These are phyloP conservation scores for Ptychoptera contaminata DNA, from an alignment of 2,888 invertebrate species.

Conservation along the genomic window DNA sequence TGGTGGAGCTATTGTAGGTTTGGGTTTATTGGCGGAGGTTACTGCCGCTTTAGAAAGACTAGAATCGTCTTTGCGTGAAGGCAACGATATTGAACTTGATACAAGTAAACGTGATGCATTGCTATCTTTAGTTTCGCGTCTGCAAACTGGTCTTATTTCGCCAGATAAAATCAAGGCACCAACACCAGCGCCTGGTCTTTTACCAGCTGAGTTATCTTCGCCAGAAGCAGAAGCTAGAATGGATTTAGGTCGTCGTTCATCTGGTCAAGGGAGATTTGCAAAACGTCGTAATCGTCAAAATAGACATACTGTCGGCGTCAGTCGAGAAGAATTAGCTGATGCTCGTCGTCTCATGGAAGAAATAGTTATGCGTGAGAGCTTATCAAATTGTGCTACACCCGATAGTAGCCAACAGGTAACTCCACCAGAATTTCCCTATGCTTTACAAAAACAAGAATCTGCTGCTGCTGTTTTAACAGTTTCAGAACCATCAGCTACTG, in stretches of 20 bases:
- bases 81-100: conserved; percentile 33
- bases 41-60: conserved; percentile 59
- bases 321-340: conserved; percentile 61
- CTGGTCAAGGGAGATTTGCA: conserved; percentile 30
- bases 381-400: conserved; percentile 17
- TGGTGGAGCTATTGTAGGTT: conserved; percentile 17
- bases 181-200: conserved; percentile 11
- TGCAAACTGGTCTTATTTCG: conserved; percentile 41
- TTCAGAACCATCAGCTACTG: conserved; percentile 12
- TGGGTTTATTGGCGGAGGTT: conserved; percentile 53
- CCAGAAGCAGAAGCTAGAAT: conserved; percentile 17
- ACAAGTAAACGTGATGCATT: conserved; percentile 40
- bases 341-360: conserved; percentile 62
- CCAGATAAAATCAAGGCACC: conserved; percentile 21
- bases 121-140: conserved; percentile 49
- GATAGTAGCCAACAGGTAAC: conserved; percentile 13
- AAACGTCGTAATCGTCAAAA: conserved; percentile 45
- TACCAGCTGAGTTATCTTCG: conserved; percentile 17
- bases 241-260: conserved; percentile 21
- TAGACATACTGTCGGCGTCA: conserved; percentile 72
- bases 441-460: conserved; percentile 33
- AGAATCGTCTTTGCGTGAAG: conserved; percentile 51
- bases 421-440: conserved; percentile 17
- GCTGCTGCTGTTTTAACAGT: conserved; percentile 26
- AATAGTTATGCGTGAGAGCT: conserved; percentile 32